These are phyloP conservation scores for Nycticebus coucang DNA, from an alignment of 2,113 vertebrate species.

Conservation along the genomic window DNA sequence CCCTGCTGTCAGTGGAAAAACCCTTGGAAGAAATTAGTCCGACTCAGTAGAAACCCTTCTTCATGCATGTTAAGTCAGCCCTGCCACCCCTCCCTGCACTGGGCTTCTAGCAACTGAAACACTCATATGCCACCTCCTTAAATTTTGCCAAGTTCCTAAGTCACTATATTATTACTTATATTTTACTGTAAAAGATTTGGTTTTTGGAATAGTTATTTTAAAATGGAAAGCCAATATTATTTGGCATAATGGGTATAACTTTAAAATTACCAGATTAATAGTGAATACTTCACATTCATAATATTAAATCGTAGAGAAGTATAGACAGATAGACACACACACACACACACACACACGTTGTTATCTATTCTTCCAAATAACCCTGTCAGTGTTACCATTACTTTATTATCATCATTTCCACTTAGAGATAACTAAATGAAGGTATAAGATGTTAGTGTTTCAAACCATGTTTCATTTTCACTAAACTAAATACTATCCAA, in stretches of 20 bases:
- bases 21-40: background rate
- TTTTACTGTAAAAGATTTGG: background rate
- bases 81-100: accelerated
- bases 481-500: background rate
- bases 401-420: background rate
- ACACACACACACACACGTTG: background rate
- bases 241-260: background rate
- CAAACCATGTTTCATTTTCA: background rate
- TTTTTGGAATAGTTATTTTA: background rate
- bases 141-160: background rate
- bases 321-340: background rate
- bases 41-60: background rate
- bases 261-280: background rate
- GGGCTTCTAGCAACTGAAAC: background rate
- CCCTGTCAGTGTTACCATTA: background rate
- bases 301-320: background rate
- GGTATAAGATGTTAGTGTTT: background rate
- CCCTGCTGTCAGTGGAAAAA: accelerated
- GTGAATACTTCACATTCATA: background rate
- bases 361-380: background rate
- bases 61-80: background rate
- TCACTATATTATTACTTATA: background rate
- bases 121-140: background rate
- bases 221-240: background rate
- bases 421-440: background rate